Evolutionary conservation across 2,888 invertebrate species (phyloP), one percentile per base, ranked within the genome.

Genomic region (Acrocyrtus sp.): DNA sequence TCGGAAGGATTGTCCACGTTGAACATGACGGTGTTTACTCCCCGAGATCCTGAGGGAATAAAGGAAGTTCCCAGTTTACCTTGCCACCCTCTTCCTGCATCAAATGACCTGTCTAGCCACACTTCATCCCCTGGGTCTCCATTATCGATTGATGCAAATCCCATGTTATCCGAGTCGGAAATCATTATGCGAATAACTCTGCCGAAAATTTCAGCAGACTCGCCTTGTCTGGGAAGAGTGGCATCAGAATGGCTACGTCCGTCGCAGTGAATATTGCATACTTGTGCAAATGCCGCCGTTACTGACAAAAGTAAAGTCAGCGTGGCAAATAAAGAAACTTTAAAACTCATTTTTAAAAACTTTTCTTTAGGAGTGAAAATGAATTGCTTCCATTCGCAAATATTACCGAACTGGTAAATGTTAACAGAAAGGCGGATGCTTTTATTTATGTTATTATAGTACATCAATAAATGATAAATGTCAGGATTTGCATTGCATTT

Each of bases 201-300:
- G 8, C 60, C 70, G 45, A 67, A 76, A 6, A 78, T 45, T 39
- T 72, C 73, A 0, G 48, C 56, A 1, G 70, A 54, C 1, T 69
- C 76, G 0, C 69, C 54, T 8, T 66, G 65, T n/a, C 77, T 45
- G 2, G 69, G n/a, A 45, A 69, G 45, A 19, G 62, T 21, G 0
- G 74, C 75, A 45, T 45, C 50, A 10, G 54, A 39, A 0, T 78
- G 50, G 22, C 76, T 75, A 10, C 77, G 27, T 8, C 79, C 80
- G 61, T 81, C 80, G 27, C 80, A 81, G 26, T 72, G 73, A 50
- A 74, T 73, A 27, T 78, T 77, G 48, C 80, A 81, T 5, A 79
- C 26, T 48, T 76, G 72, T 1, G 53, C 66, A 0, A 45, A 56
- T 1, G 34, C 19, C 12, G n/a, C 1, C 10, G 62, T 12, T 8